phyloP scores from a whole-genome alignment of 2,113 vertebrate genomes.

The Aegithalos caudatus region DNA sequence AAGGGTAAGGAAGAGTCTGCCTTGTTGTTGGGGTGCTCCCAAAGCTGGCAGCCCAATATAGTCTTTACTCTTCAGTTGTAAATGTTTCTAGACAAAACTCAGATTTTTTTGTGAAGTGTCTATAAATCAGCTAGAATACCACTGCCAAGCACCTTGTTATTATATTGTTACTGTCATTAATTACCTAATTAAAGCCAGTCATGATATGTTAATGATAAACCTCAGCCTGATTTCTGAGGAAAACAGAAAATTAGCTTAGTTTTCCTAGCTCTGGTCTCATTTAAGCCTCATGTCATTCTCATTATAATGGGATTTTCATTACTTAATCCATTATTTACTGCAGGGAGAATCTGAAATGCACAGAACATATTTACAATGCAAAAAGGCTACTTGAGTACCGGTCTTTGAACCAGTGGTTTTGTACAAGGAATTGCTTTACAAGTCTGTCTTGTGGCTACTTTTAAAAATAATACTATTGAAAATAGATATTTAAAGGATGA shows the following conservation, averaged over 20 bases:
- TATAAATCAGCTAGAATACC: background rate
- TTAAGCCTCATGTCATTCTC: constrained; percentile 3
- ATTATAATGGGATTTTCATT: constrained; percentile 11
- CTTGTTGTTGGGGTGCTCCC: background rate
- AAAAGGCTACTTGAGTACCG: background rate
- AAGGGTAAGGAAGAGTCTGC: background rate
- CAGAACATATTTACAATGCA: background rate
- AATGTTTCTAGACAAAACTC: background rate
- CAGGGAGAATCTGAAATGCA: background rate
- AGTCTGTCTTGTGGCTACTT: background rate
- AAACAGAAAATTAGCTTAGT: background rate
- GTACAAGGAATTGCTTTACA: background rate
- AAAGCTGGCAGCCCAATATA: background rate
- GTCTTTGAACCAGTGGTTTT: background rate
- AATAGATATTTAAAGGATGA: constrained; percentile 2
- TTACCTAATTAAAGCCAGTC: background rate
- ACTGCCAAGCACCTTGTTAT: background rate
- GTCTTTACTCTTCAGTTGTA: background rate
- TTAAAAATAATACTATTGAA: background rate
- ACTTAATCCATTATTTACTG: constrained; percentile 33
- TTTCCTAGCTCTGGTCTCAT: background rate
- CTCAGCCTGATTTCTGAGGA: constrained; percentile 4
- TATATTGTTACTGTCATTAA: background rate
- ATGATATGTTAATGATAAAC: background rate
- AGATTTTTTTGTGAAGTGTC: background rate